These are phyloP conservation scores for Brachypteracias leptosomus DNA, from an alignment of 2,113 vertebrate genomes.

Conservation along the genomic window DNA sequence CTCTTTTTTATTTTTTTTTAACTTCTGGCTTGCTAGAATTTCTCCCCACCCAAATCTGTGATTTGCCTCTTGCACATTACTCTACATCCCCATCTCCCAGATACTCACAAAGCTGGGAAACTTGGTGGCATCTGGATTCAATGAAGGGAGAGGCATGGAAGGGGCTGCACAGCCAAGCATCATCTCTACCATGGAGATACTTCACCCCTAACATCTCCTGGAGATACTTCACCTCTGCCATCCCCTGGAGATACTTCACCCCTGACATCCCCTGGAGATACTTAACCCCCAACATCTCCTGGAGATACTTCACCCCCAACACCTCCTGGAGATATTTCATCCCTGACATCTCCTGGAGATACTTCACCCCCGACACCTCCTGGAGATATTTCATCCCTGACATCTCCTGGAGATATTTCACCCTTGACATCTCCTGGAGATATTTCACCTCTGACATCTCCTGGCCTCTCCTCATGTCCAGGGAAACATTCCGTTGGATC, in stretches of 20 bases:
- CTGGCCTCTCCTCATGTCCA: neutral
- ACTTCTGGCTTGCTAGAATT: neutral
- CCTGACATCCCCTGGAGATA: neutral
- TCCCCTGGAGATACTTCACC: neutral
- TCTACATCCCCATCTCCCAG: neutral
- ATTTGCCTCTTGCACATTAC: neutral
- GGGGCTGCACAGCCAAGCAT: constrained; percentile 14
- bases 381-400: neutral
- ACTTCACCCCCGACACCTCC: neutral
- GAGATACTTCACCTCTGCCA: neutral
- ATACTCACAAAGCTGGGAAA: neutral
- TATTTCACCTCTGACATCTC: neutral
- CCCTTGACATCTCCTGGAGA: neutral
- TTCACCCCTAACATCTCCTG: neutral
- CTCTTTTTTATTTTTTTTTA: neutral
- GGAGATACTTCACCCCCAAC: neutral
- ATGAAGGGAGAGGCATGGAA: neutral
- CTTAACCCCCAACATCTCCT: neutral
- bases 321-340: neutral
- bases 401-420: neutral
- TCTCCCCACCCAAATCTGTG: neutral
- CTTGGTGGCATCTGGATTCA: neutral
- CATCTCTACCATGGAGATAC: neutral
- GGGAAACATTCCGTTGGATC: constrained; percentile 6
- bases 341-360: neutral